Evolutionary conservation across 2,113 vertebrate species (phyloP), one percentile per base, ranked within the genome.

Genomic region (Microcebus lehilahytsara): DNA sequence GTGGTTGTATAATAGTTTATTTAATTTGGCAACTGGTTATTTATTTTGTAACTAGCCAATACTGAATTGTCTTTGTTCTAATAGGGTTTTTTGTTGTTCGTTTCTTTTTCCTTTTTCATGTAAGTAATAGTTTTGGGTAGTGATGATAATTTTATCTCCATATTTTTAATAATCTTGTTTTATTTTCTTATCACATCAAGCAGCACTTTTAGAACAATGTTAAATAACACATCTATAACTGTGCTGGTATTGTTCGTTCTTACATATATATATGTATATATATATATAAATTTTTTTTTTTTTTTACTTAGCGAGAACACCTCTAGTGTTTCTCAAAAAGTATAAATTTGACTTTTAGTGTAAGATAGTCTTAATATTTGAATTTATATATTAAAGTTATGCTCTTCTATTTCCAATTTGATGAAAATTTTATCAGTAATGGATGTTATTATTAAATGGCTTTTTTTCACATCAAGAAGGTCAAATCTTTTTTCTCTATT

Each of bases 341-440:
- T 75, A 88, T 69, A 62, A 32, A 46, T 88, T 91, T 87, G 58
- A 83, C 34, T 91, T 62, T 96, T 32, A 51, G 46, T 80, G 1
- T 96, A 89, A 87, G 30, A 27, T 83, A 58, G 75, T 96, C 72
- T 93, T 93, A 77, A 93, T 74, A 40, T 74, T 91, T 91, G 16
- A 83, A 69, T 85, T 96, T 60, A 19, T 74, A 46, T 69, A 56
- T 79, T 91, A 60, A 87, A 83, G 42, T 72, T 75, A 64, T 62
- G 11, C 30, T 42, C n/a, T 81, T 71, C 23, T 83, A 30, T 96
- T 93, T 91, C 49, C 94, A 85, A 27, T 81, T 46, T 92, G n/a
- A 85, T 77, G 40, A n/a, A 78, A 83, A 27, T 53, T 75, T 89
- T 71, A 67, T 85, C 60, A 84, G 40, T 77, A 51, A 62, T 92